Evolutionary conservation across 2,888 invertebrate genomes (phyloP).

Genomic region (Trichopoda pennipes): DNA sequence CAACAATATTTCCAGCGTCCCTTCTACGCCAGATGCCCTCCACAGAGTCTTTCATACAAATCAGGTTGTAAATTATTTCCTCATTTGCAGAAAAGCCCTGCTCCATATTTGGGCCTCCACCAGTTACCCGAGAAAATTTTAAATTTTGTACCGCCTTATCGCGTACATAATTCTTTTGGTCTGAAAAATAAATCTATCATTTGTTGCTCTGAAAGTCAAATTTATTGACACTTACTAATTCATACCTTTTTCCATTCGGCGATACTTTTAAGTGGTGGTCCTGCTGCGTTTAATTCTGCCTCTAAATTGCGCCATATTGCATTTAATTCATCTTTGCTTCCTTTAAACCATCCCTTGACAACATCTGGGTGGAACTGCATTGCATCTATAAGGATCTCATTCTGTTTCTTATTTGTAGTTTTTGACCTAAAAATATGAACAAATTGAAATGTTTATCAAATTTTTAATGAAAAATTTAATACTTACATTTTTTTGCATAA

Average conservation of each 20-base stretch:
- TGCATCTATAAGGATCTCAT: conserved; percentile 13
- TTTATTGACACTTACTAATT: conserved; percentile 15
- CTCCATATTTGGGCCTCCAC: conserved; percentile 23
- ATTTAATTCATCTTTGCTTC: conserved; percentile 30
- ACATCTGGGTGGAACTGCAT: conserved; percentile 35
- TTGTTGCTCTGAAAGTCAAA: conserved; percentile 13
- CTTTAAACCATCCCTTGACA: conserved; percentile 24
- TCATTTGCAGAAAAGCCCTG: conserved; percentile 9
- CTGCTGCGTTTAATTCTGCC: conserved; percentile 7
- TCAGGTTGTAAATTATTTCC: conserved; percentile 26
- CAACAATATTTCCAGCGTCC: conserved; percentile 12
- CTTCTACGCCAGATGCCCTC: conserved; percentile 20
- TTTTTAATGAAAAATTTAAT: too few relatives aligned
- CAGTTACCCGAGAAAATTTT: background rate
- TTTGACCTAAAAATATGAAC: too few relatives aligned
- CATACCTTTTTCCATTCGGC: conserved; percentile 32
- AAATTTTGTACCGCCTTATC: conserved; percentile 21
- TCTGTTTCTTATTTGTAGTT: too few relatives aligned
- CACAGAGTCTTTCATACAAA: conserved; percentile 39
- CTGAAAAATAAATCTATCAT: conserved; percentile 14
- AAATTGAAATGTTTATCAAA: too few relatives aligned
- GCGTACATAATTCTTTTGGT: conserved; percentile 27
- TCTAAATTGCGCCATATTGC: conserved; percentile 18
- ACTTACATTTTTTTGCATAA: too few relatives aligned
- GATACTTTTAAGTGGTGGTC: conserved; percentile 26